Conservation (phyloP, 2,888 invertebrate species). For the Ophion slaviceki region DNA sequence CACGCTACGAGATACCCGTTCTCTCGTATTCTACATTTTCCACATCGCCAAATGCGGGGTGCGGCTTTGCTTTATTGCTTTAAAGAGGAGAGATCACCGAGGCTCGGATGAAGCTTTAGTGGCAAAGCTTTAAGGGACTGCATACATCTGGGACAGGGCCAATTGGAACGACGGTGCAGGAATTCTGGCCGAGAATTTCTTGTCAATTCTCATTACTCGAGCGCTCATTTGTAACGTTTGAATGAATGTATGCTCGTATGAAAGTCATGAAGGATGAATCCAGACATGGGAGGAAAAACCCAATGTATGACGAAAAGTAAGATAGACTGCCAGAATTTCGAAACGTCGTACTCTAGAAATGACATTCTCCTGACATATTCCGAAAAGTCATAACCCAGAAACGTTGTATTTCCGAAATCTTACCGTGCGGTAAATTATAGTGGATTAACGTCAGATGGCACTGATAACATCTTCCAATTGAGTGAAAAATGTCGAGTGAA, state of each 20-base stretch:
- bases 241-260: not conserved
- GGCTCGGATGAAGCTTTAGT: slow-evolving; percentile 1
- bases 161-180: not conserved
- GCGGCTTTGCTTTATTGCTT: slow-evolving; percentile 31
- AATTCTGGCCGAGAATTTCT: not conserved
- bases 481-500: too few species aligned
- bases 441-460: not conserved
- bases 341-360: not conserved
- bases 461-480: not conserved
- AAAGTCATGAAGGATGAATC: not conserved
- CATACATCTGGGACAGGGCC: not conserved
- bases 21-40: slow-evolving; percentile 41
- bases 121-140: slow-evolving; percentile 12
- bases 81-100: slow-evolving; percentile 29
- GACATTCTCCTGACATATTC: not conserved
- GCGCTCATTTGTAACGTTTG: not conserved
- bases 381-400: not conserved
- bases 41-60: slow-evolving; percentile 33
- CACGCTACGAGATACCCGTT: slow-evolving; percentile 10
- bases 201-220: not conserved
- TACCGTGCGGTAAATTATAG: not conserved
- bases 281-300: not conserved
- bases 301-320: not conserved
- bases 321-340: not conserved
- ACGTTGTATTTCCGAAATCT: not conserved